Evolutionary conservation across 2,113 vertebrate genomes (phyloP), one percentile per base, ranked within the genome.

Genomic region (Nematolebias whitei): DNA sequence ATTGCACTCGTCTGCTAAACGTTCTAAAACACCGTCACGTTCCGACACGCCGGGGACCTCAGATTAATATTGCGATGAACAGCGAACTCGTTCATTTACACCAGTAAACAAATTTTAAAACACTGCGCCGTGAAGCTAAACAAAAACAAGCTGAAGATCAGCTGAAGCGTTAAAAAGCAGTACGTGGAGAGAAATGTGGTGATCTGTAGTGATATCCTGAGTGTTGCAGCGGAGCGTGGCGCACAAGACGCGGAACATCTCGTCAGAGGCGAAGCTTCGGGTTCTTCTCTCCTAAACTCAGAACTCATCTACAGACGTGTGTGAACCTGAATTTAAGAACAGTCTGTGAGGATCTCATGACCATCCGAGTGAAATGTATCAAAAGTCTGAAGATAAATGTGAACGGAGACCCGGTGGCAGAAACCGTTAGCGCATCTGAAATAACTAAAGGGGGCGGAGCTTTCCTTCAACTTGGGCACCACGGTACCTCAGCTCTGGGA

Each of bases 11-110:
- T 76, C 85, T 79, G 79, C 64, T 73, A 83, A 71, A 78, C 35
- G 66, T 76, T 75, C 76, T 74, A 76, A 80, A 83, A 84, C 64
- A 67, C 78, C 68, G 82, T 84, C 82, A 88, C 86, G 81, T 88
- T 88, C 84, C 35, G 71, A 82, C 56, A 85, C 71, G 75, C 71
- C 49, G n/a, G 76, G 76, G 20, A 39, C 38, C 39, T 50, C 50
- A 41, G 63, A 65, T 83, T 80, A 77, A 73, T 80, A 84, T 89
- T 87, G 84, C 79, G 60, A 48, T 67, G 68, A 82, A 74, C 44
- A 61, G 75, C 19, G 51, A 35, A 35, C 32, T 80, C 68, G 24
- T 47, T 54, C 73, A 69, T 63, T 72, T 69, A 70, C 78, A 84
- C 82, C 76, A 74, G 87, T 86, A 84, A 87, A 87, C 87, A 20